Percentiles rank a stretch among this genome's conserved stretches.
These are phyloP conservation scores for Parapsyche elsis DNA, from an alignment of 1,140 invertebrate genomes.

Conservation along the genomic window DNA sequence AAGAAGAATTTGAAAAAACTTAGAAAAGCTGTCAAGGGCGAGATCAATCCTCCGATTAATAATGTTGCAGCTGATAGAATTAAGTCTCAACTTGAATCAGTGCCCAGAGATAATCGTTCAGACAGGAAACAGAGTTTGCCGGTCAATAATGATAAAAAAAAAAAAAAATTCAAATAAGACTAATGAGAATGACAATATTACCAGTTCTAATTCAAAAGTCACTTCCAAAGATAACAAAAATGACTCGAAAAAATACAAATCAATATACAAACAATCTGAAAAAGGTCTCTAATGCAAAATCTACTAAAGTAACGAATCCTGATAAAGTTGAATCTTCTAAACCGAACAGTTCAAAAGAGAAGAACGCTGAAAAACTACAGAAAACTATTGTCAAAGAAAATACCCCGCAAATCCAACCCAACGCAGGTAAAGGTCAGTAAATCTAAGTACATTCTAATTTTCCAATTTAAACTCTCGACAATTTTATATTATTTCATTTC, in stretches of 20 bases:
- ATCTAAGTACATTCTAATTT: background rate
- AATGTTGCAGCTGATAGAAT: background rate
- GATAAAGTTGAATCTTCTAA: background rate
- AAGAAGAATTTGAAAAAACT: constrained; percentile 16
- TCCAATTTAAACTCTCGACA: background rate
- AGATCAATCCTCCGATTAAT: background rate
- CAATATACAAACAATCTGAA: background rate
- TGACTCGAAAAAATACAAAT: background rate
- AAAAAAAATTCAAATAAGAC: constrained; percentile 3
- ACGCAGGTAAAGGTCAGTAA: background rate
- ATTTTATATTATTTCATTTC: background rate
- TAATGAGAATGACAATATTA: background rate
- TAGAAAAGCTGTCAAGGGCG: constrained; percentile 2
- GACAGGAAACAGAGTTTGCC: background rate
- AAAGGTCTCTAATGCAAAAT: background rate
- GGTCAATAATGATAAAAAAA: background rate
- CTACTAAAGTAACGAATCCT: background rate
- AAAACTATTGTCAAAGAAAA: constrained; percentile 2
- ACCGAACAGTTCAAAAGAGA: background rate
- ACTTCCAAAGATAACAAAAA: background rate
- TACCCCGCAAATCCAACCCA: background rate
- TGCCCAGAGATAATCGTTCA: background rate
- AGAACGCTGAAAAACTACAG: background rate
- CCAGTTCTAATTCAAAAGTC: background rate
- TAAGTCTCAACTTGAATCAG: background rate